These are phyloP conservation scores for Cataglyphis livida DNA, from an alignment of 2,888 invertebrate genomes.

Conservation along the genomic window DNA sequence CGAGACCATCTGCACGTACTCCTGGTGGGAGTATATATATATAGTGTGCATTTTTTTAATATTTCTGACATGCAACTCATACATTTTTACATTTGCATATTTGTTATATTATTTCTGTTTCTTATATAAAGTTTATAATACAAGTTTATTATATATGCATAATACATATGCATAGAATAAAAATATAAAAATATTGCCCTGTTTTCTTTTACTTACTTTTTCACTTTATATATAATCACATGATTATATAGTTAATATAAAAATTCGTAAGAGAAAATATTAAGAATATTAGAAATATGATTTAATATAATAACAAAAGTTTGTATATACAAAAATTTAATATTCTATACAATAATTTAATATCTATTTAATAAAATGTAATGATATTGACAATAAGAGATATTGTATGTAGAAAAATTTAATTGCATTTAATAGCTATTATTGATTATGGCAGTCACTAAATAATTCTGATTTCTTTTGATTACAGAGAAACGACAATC, in stretches of 20 bases:
- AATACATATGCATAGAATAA: neutral
- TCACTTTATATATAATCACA: neutral
- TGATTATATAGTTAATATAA: neutral
- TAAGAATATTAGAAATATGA: neutral
- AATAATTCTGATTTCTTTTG: constrained; percentile 72
- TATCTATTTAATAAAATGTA: too few relatives aligned
- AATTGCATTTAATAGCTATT: neutral
- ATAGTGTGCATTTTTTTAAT: neutral
- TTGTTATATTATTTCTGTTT: neutral
- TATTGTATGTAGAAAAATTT: neutral
- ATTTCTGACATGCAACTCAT: neutral
- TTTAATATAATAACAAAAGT: too few relatives aligned
- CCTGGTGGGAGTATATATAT: constrained; percentile 17
- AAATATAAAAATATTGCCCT: neutral
- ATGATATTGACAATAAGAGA: neutral
- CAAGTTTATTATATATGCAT: too few relatives aligned
- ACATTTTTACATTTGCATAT: neutral
- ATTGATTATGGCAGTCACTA: neutral
- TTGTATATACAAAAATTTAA: too few relatives aligned
- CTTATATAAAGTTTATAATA: neutral
- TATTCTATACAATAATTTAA: too few relatives aligned
- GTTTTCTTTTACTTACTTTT: neutral
- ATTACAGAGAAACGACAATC: constrained; percentile 92
- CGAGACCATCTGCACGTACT: constrained; percentile 55
- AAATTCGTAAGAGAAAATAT: neutral